Percentiles rank a stretch among this genome's conserved stretches.
Conservation (phyloP, 2,888 invertebrate species). For the Ennomos quercinarius region DNA sequence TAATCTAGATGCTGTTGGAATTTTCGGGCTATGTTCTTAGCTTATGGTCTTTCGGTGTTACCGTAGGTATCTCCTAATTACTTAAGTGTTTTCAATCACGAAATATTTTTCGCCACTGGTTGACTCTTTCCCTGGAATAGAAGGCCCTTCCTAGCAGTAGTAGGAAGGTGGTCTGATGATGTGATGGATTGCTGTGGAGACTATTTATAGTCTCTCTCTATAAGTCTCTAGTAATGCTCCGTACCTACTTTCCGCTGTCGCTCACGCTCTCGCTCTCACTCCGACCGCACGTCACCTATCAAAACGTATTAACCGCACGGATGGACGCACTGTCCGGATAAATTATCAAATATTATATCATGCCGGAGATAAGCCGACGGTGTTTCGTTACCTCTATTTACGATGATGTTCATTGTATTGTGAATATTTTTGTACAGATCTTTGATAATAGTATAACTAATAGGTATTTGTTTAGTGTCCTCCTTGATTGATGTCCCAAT, state of each 20-base stretch:
- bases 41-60: too few relatives aligned
- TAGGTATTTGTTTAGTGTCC: conserved; percentile 11
- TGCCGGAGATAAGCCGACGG: conserved; percentile 50
- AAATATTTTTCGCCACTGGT: too few relatives aligned
- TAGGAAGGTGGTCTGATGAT: too few relatives aligned
- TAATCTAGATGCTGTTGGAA: too few relatives aligned
- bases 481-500: neutral
- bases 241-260: conserved; percentile 11
- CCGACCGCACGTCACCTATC: conserved; percentile 53
- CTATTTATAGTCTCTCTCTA: too few relatives aligned
- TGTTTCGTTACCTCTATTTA: conserved; percentile 43
- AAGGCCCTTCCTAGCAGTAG: too few relatives aligned
- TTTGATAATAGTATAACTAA: neutral
- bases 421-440: conserved; percentile 18
- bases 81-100: too few relatives aligned
- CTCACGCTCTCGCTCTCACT: conserved; percentile 22
- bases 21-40: too few relatives aligned
- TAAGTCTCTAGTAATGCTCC: too few relatives aligned
- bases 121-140: too few relatives aligned
- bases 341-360: conserved; percentile 72
- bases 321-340: conserved; percentile 66
- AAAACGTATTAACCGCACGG: conserved; percentile 69
- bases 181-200: too few relatives aligned
- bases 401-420: conserved; percentile 24
- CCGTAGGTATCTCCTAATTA: too few relatives aligned